Conservation (phyloP, 2,888 invertebrate species). For the Stenurella melanura region DNA sequence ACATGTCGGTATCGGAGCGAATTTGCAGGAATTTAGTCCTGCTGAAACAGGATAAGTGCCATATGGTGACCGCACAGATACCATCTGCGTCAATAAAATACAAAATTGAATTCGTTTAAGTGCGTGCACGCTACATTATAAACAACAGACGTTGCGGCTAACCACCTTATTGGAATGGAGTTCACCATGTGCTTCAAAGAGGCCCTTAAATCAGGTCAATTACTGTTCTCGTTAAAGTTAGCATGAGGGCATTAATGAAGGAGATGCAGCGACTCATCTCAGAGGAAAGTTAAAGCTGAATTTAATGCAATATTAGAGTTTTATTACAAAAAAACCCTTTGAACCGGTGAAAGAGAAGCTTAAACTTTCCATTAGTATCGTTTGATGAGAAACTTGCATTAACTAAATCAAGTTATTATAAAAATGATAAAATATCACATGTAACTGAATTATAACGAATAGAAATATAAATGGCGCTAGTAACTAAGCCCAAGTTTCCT, state of each 20-base stretch:
- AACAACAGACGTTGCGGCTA: slow-evolving; percentile 13
- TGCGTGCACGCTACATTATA: slow-evolving; percentile 15
- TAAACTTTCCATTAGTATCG: too few species aligned
- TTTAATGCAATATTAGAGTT: neutral
- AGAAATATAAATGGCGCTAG: too few species aligned
- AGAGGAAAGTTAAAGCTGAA: neutral
- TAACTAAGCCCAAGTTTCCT: too few species aligned
- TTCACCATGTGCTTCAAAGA: neutral
- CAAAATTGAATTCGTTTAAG: slow-evolving; percentile 26
- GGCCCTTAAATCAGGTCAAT: neutral
- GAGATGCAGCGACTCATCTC: neutral
- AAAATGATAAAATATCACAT: too few species aligned
- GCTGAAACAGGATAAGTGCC: slow-evolving; percentile 34
- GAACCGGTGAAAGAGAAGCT: too few species aligned
- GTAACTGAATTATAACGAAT: too few species aligned
- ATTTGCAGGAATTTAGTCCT: slow-evolving; percentile 24
- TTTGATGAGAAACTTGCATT: too few species aligned
- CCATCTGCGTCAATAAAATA: slow-evolving; percentile 37
- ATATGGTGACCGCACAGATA: slow-evolving; percentile 40
- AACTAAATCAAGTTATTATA: too few species aligned
- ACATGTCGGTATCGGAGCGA: slow-evolving; percentile 8
- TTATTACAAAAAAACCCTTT: too few species aligned
- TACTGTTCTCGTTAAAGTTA: slow-evolving; percentile 2
- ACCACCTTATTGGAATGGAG: slow-evolving; percentile 9
- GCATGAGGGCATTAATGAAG: neutral